Conservation (phyloP, 2,797 vertebrate species). For the Crenichthys baileyi region DNA sequence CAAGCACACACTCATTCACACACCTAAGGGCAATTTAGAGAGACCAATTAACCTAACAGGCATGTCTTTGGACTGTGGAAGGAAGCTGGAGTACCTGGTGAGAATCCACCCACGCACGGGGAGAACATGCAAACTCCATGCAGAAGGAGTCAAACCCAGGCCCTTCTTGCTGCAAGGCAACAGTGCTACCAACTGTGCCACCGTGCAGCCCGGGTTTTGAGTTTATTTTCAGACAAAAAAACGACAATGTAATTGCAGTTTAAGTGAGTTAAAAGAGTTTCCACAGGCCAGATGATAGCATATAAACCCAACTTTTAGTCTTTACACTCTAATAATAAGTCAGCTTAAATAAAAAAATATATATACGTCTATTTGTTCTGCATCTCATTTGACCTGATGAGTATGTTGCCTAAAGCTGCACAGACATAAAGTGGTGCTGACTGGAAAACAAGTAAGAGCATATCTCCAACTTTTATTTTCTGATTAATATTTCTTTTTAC, state of each 20-base stretch:
- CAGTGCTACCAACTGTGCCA: no score
- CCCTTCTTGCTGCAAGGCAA: no score
- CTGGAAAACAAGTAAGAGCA: not conserved
- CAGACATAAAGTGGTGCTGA: not conserved
- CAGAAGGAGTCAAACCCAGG: no score
- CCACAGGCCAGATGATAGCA: not conserved
- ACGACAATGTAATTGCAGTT: not conserved
- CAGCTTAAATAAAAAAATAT: not conserved
- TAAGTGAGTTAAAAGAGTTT: not conserved
- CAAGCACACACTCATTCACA: no score
- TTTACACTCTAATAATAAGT: not conserved
- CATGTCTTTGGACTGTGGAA: no score
- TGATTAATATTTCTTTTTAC: conserved; percentile 49
- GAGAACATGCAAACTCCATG: no score
- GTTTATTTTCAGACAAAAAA: not conserved
- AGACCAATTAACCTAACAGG: no score
- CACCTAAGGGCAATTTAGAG: no score
- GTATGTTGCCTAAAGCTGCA: not conserved
- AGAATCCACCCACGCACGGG: no score
- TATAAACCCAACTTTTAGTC: not conserved
- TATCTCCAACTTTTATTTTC: not conserved
- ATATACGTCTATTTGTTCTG: not conserved
- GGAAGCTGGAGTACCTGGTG: no score
- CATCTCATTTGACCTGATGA: not conserved
- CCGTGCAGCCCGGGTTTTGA: no score